phyloP scores from a whole-genome alignment of 2,113 vertebrate species.

The Poeciliopsis turrubarensis region DNA sequence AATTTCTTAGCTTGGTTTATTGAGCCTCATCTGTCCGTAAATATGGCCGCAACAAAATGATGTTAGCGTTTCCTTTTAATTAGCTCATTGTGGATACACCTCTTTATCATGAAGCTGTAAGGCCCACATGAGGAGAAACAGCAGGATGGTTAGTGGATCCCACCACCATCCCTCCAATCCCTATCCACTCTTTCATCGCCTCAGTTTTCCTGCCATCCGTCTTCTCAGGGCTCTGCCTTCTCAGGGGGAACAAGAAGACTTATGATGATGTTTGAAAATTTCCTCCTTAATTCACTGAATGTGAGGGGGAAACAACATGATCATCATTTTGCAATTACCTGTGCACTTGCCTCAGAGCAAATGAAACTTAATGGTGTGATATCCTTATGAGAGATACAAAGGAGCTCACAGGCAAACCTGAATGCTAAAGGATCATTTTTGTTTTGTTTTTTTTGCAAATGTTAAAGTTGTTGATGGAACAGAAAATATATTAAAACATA shows the following conservation, averaged over 20 bases:
- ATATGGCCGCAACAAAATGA: slow-evolving; percentile 20
- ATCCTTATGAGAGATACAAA: slow-evolving; percentile 16
- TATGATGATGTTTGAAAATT: slow-evolving; percentile 14
- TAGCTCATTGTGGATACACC: slow-evolving; percentile 18
- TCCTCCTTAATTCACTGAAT: slow-evolving; percentile 20
- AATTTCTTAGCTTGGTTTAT: slow-evolving; percentile 40
- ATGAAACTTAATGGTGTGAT: slow-evolving; percentile 33
- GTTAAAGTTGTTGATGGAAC: slow-evolving; percentile 19
- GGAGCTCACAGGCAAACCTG: slow-evolving; percentile 14
- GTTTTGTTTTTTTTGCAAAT: slow-evolving; percentile 6
- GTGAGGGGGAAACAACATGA: slow-evolving; percentile 6
- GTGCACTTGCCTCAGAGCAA: slow-evolving; percentile 28
- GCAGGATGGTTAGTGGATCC: slow-evolving; percentile 15
- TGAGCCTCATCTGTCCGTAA: slow-evolving; percentile 25
- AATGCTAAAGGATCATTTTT: slow-evolving; percentile 11
- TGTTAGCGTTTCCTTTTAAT: slow-evolving; percentile 29
- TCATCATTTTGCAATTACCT: slow-evolving; percentile 46
- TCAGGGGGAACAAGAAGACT: slow-evolving; percentile 11
- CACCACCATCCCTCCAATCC: slow-evolving; percentile 19
- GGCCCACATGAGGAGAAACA: not conserved
- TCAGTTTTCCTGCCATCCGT: slow-evolving; percentile 18
- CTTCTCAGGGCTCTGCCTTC: slow-evolving; percentile 1
- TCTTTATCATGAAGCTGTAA: slow-evolving; percentile 5
- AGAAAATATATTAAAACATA: not conserved
- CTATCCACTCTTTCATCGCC: slow-evolving; percentile 19